Evolutionary conservation across 1,140 invertebrate genomes (phyloP).

Genomic region (Varroa destructor): DNA sequence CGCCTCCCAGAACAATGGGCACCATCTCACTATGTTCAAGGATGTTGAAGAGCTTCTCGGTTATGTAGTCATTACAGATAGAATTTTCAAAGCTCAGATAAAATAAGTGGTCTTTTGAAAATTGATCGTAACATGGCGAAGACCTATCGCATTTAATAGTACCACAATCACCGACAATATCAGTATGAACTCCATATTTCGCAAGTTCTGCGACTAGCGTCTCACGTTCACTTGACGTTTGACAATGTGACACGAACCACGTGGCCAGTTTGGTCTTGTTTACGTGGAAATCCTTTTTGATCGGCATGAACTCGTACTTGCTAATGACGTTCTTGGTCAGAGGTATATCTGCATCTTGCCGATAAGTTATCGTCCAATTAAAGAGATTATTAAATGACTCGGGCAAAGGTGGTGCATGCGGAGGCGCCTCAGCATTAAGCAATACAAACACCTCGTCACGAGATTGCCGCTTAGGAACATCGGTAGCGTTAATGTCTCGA

Average conservation of each 20-base stretch:
- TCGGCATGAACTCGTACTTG: neutral
- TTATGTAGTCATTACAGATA: slow-evolving; percentile 40
- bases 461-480: slow-evolving; percentile 30
- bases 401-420: slow-evolving; percentile 30
- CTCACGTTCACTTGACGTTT: slow-evolving; percentile 38
- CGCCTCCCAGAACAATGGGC: slow-evolving; percentile 39
- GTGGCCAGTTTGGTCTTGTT: slow-evolving; percentile 41
- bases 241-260: slow-evolving; percentile 45
- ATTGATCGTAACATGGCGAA: slow-evolving; percentile 33
- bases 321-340: slow-evolving; percentile 30
- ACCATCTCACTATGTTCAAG: slow-evolving; percentile 28
- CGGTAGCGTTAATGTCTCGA: slow-evolving; percentile 29
- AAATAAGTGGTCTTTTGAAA: slow-evolving; percentile 37
- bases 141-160: slow-evolving; percentile 34
- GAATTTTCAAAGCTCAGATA: slow-evolving; percentile 41
- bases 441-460: slow-evolving; percentile 35
- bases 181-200: slow-evolving; percentile 42
- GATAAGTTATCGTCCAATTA: slow-evolving; percentile 34
- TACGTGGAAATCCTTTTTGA: slow-evolving; percentile 6
- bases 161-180: slow-evolving; percentile 46
- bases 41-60: slow-evolving; percentile 39
- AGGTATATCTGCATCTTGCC: slow-evolving; percentile 33
- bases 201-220: slow-evolving; percentile 40
- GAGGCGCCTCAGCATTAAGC: slow-evolving; percentile 37
- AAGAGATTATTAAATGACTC: slow-evolving; percentile 31